These are phyloP conservation scores for Anguilla megastoma DNA, from an alignment of 2,797 vertebrate species.

Conservation along the genomic window DNA sequence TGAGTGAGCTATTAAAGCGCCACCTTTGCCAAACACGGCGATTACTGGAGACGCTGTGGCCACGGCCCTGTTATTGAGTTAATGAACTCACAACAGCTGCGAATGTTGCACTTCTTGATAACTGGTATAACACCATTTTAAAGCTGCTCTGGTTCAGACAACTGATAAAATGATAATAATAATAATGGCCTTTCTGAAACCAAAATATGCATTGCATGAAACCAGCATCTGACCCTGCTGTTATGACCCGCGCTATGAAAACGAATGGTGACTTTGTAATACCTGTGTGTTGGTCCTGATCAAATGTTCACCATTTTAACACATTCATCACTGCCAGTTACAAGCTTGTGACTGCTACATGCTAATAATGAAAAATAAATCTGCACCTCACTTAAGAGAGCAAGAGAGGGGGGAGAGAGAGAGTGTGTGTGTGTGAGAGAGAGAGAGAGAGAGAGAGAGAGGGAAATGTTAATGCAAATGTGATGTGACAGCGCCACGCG, in stretches of 20 bases:
- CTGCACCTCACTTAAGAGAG: not conserved
- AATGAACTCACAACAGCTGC: not conserved
- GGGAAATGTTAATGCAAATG: not conserved
- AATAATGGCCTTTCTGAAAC: not conserved
- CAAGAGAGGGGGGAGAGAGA: not conserved
- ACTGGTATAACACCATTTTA: not conserved
- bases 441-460: not conserved
- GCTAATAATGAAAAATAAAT: not conserved
- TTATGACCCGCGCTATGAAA: not conserved
- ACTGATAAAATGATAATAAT: not conserved
- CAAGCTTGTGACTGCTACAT: not conserved
- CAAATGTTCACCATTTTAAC: not conserved
- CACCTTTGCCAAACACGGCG: not conserved
- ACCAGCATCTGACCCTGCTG: not conserved
- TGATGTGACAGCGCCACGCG: not conserved
- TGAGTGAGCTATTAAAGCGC: constrained; percentile 11
- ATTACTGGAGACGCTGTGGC: not conserved
- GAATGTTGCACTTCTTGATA: not conserved
- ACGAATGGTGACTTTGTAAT: not conserved
- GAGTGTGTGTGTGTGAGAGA: too few species aligned
- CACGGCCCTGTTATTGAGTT: not conserved
- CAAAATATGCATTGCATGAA: not conserved
- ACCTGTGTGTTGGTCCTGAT: not conserved
- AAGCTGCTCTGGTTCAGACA: not conserved
- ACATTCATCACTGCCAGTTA: not conserved